These are phyloP conservation scores for Indicator indicator DNA, from an alignment of 2,113 vertebrate species.

Conservation along the genomic window DNA sequence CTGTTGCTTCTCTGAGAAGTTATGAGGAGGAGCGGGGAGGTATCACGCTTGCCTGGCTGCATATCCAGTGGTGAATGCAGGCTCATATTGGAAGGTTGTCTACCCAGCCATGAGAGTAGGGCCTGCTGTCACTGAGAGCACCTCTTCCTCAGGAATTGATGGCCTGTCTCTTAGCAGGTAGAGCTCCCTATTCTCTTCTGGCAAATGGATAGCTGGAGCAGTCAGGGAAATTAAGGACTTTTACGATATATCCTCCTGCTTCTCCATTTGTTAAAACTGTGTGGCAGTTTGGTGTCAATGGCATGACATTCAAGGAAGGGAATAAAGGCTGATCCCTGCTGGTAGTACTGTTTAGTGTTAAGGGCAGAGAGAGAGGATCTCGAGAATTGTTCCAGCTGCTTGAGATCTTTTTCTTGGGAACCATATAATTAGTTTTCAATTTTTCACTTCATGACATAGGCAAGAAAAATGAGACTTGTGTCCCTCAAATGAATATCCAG, in stretches of 20 bases:
- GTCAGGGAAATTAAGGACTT: not conserved
- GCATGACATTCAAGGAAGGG: not conserved
- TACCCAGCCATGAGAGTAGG: not conserved
- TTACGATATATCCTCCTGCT: not conserved
- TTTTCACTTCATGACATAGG: not conserved
- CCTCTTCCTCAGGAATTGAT: not conserved
- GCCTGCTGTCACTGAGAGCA: not conserved
- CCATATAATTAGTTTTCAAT: not conserved
- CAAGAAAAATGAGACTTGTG: not conserved
- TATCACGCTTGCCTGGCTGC: not conserved
- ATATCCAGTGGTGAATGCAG: not conserved
- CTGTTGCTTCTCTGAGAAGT: not conserved
- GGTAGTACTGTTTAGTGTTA: not conserved
- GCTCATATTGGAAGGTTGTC: not conserved
- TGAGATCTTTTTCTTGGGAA: not conserved
- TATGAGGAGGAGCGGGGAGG: not conserved
- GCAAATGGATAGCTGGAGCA: not conserved
- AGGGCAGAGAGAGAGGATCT: not conserved
- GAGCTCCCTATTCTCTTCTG: not conserved
- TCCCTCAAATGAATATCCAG: not conserved
- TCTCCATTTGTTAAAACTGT: not conserved
- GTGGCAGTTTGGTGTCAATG: not conserved
- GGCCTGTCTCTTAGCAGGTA: not conserved
- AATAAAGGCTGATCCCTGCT: not conserved
- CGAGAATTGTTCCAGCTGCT: not conserved